Evolutionary conservation across 2,888 invertebrate species (phyloP), one percentile per base, ranked within the genome.

Genomic region (Sarcophaga rosellei): DNA sequence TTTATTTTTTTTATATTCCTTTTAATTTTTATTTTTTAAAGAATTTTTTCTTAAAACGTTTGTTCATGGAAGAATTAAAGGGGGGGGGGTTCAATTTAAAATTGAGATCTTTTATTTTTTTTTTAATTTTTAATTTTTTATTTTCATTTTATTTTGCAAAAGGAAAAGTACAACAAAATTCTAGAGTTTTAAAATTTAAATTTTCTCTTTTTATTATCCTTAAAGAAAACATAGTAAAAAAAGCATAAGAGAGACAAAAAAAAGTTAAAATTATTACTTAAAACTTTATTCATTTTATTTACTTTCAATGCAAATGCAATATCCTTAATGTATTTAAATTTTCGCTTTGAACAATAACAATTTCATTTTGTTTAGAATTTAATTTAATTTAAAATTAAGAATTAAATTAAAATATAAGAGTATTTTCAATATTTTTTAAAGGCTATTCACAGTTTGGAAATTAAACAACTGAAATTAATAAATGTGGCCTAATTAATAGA

Each of bases 71-170:
- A 44, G 65, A 66, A 10, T 45, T 17, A 47, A 53, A 44, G 70
- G 45, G 65, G 25, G 44, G 23, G 70, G 45, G 65, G 25, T 59
- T 83, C 83, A 86, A 86, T 86, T 83, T 80, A 74, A 69, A 86
- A 86, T 83, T 86, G 86, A 86, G 86, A 86, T 86, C 86, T 79
- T 77, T 35, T 76, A 5, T 17, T 15, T 15, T 53, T 5, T 53
- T 53, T 53, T 53, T 35, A 25, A 25, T 25, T 12, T 47, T 53
- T 79, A 17, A 25, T 3, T 25, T 12, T 47, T 53, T 79, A 17
- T 65, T 59, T 57, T 35, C 10, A 61, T 74, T 70, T 81, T 57
- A 8, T 3, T 45, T 45, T 45, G 21, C 10, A 59, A 69, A 74
- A 61, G 15, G 15, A 72, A 77, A 57, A 68, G 45, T 11, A 23